Evolutionary conservation across 2,888 invertebrate genomes (phyloP), one percentile per base, ranked within the genome.

Genomic region (Tortricodes alternella): DNA sequence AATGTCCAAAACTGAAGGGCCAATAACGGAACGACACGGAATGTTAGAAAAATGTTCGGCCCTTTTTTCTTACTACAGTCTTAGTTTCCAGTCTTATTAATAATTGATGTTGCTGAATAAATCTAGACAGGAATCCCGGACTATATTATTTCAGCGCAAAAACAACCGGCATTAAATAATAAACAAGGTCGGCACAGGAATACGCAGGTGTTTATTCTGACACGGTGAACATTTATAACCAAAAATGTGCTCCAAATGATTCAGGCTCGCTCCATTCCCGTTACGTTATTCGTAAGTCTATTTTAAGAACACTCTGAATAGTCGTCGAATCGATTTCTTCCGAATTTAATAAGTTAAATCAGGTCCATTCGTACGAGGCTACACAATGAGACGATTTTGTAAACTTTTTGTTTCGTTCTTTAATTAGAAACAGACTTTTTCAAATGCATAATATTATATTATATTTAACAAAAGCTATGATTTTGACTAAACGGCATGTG

Each of bases 151-250:
- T 35, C 46, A 46, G 21, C 21, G 23, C 27, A 32, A 41, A 24
- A 44, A 32, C 46, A 32, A 13, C 21, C 39, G 39, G 7, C 34
- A 34, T 41, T 41, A 55, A 55, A 48, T 55, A 48, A 48, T 55
- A 55, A 49, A 48, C 19, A 21, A 27, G 34, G 18, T 8, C 41
- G 39, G 21, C 23, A n/a, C 32, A 41, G 39, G 55, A 35, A 55
- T 53, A 23, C 48, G 48, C 55, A 49, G 55, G 48, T 55, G 55
- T 21, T 46, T 39, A 34, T 38, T 21, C 21, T 27, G 32, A 41
- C 21, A 55, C 27, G 13, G 16, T 24, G 27, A 48, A 37, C 46
- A 55, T 49, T 43, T 55, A 55, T 43, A 19, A 35, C 29, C 41
- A 13, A 46, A 46, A 39, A 18, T 18, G 21, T 39, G 3, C 38